These are phyloP conservation scores for Chloroceryle amazona DNA, from an alignment of 2,797 vertebrate genomes.

Conservation along the genomic window DNA sequence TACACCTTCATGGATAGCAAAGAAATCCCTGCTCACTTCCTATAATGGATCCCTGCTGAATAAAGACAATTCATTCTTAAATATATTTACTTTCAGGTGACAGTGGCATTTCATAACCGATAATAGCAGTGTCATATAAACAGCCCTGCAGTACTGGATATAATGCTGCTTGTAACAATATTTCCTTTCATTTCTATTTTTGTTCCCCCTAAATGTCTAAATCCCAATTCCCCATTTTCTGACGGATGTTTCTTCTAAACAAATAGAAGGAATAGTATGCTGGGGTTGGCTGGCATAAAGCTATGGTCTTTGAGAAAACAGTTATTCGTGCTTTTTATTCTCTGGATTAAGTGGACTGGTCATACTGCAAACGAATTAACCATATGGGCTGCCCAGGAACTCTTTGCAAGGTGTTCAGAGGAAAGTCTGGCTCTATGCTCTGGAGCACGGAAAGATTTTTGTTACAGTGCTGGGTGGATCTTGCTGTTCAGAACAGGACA, in stretches of 20 bases:
- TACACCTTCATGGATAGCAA: not conserved
- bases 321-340: not conserved
- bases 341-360: not conserved
- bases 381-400: not conserved
- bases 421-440: not conserved
- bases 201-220: not conserved
- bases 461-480: not conserved
- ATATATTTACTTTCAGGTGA: not conserved
- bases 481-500: not conserved
- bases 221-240: not conserved
- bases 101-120: not conserved
- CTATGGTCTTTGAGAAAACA: not conserved
- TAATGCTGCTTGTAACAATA: not conserved
- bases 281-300: not conserved
- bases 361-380: not conserved
- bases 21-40: not conserved
- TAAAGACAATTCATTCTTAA: constrained; percentile 24
- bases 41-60: not conserved
- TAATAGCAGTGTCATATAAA: constrained; percentile 16
- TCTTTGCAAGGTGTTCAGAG: not conserved
- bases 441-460: not conserved
- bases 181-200: not conserved
- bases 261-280: not conserved
- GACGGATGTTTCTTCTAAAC: not conserved
- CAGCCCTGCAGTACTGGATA: not conserved